Evolutionary conservation across 53 echinoderm and acorn worm species (phyloP).

Genomic region (Mesocentrotus franciscanus): DNA sequence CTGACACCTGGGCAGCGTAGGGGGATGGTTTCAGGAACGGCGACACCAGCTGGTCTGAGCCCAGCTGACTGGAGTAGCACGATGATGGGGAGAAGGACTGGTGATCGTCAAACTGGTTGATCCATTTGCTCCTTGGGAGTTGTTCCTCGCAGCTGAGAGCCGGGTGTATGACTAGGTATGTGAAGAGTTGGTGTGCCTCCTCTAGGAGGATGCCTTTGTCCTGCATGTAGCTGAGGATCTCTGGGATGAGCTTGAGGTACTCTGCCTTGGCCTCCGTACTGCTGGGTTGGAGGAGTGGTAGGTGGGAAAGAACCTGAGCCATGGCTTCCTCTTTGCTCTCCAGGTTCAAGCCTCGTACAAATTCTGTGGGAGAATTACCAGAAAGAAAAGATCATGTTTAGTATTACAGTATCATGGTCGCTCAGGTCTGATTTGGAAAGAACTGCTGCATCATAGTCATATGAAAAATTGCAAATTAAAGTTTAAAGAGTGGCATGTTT

Average conservation of each 20-base stretch:
- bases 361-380: constrained; percentile 66
- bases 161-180: constrained; percentile 95
- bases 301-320: constrained; percentile 86
- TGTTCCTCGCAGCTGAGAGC: constrained; percentile 93
- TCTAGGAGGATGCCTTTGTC: constrained; percentile 87
- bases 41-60: constrained; percentile 66
- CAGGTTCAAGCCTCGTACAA: constrained; percentile 82
- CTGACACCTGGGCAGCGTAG: constrained; percentile 58
- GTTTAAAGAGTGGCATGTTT: neutral
- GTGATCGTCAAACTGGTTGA: constrained; percentile 83
- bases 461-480: neutral
- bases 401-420: neutral
- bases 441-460: neutral
- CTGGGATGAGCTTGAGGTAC: constrained; percentile 92
- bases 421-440: neutral
- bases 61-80: constrained; percentile 42
- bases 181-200: constrained; percentile 90
- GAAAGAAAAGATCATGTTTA: neutral
- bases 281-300: constrained; percentile 92
- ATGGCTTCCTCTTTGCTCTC: constrained; percentile 88
- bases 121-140: constrained; percentile 81
- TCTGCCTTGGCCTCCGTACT: constrained; percentile 92
- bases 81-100: constrained; percentile 56
- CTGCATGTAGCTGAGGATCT: constrained; percentile 76
- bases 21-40: constrained; percentile 79